phyloP scores from a whole-genome alignment of 2,888 invertebrate species.

The Rhagonycha fulva region DNA sequence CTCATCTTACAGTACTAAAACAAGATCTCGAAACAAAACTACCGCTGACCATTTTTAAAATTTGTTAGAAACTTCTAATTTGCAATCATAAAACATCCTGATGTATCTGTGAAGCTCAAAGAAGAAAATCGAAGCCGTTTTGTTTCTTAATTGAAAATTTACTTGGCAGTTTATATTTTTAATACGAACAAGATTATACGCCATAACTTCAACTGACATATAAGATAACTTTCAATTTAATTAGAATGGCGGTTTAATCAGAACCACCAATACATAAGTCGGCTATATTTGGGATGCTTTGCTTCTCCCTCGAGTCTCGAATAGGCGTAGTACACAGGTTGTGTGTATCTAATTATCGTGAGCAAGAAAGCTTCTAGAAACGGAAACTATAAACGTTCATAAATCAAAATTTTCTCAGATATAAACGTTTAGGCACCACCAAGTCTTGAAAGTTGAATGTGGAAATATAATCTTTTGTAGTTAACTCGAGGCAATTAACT shows the following conservation, averaged over 20 bases:
- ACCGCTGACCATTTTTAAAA: neutral
- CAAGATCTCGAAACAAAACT: too few species aligned
- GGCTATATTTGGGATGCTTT: conserved; percentile 20
- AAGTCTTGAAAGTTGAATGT: conserved; percentile 22
- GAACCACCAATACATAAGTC: conserved; percentile 24
- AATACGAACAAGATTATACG: conserved; percentile 15
- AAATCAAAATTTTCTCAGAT: conserved; percentile 18
- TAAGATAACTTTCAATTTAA: conserved; percentile 30
- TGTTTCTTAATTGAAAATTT: neutral
- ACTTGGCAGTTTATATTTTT: neutral
- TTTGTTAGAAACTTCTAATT: neutral
- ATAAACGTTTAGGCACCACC: conserved; percentile 11
- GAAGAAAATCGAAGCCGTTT: neutral
- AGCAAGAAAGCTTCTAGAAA: conserved; percentile 15
- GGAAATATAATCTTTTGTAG: conserved; percentile 30
- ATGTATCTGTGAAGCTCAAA: neutral
- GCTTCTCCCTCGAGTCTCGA: conserved; percentile 12
- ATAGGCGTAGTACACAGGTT: conserved; percentile 6
- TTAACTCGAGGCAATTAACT: conserved; percentile 26
- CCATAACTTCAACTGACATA: conserved; percentile 10
- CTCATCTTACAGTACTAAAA: too few species aligned
- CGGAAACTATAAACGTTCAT: conserved; percentile 9
- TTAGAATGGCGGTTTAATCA: conserved; percentile 29
- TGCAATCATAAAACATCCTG: neutral
- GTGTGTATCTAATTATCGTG: conserved; percentile 11